Base-by-base conservation (phyloP, 2,113 vertebrate genomes). In the Psophia crepitans region DNA sequence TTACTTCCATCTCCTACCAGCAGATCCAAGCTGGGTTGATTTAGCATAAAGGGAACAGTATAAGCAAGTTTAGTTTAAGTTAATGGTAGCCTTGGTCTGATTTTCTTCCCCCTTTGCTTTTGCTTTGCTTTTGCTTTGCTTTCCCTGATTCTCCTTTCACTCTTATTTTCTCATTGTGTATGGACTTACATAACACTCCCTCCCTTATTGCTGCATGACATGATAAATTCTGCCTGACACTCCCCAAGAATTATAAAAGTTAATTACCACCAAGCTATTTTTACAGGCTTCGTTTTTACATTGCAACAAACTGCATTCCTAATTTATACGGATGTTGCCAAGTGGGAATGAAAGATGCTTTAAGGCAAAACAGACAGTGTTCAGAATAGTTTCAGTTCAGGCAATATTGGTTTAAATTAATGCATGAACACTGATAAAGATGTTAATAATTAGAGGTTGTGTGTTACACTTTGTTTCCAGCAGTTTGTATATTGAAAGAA, bases 371-470 rank as follows among this genome's bases (percentile, higher is more conserved):
- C 66, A 95, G 94, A 88, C 65, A 78, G 53, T 14, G 8, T 76
- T 66, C 20, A 32, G 39, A 49, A 14, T 56, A 54, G 39, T 94
- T 97, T 94, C 90, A 85, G 85, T 96, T 87, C 79, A 76, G 96
- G 80, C 48, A 44, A 0, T 88, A 89, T 83, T 75, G 87, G 63
- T 89, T 87, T 91, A 92, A 95, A 87, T 93, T 90, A 82, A 87
- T 87, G 73, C 56, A 30, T 69, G 75, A 95, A 94, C 88, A 79
- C 74, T 78, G 78, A 93, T 95, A 92, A 96, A 97, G 82, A 79
- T 92, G 89, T 97, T 98, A 96, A 95, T 95, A 88, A 96, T 96
- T 97, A 96, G 74, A 89, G 69, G 44, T 35, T 84, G 53, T 69
- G 60, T 82, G 74, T 96, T 94, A 93, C 60, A 26, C 51, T 93